Evolutionary conservation across 1,140 invertebrate species (phyloP).

Genomic region (Archivesica marissinica): DNA sequence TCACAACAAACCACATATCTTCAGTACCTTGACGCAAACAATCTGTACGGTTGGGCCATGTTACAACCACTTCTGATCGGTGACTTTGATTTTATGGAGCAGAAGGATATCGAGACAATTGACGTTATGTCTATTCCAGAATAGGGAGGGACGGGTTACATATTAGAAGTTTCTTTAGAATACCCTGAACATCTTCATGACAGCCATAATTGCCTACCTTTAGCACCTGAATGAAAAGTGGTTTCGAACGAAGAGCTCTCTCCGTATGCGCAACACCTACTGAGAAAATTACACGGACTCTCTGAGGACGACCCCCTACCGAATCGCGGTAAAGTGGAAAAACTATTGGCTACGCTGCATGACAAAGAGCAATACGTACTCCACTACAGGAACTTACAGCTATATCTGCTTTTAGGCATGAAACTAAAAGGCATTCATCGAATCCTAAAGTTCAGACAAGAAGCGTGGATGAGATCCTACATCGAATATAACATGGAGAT

Average conservation of each 20-base stretch:
- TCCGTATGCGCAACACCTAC: neutral
- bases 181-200: constrained; percentile 84
- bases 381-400: constrained; percentile 42
- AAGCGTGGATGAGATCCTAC: constrained; percentile 61
- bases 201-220: constrained; percentile 85
- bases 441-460: constrained; percentile 57
- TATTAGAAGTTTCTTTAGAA: constrained; percentile 84
- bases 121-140: constrained; percentile 76
- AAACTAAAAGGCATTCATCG: constrained; percentile 54
- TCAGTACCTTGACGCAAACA: no score
- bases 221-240: constrained; percentile 83
- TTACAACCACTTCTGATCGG: no score
- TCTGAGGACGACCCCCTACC: neutral
- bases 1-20: no score
- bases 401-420: constrained; percentile 50
- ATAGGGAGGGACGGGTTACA: constrained; percentile 84
- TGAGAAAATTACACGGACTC: constrained; percentile 2
- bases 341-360: constrained; percentile 64
- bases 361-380: constrained; percentile 66
- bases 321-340: constrained; percentile 20
- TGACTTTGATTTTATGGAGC: no score
- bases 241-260: constrained; percentile 43
- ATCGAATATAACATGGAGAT: constrained; percentile 69
- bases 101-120: constrained; percentile 76
- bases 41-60: no score